Conservation (phyloP, 2,113 vertebrate species). For the Gracilinanus agilis region DNA sequence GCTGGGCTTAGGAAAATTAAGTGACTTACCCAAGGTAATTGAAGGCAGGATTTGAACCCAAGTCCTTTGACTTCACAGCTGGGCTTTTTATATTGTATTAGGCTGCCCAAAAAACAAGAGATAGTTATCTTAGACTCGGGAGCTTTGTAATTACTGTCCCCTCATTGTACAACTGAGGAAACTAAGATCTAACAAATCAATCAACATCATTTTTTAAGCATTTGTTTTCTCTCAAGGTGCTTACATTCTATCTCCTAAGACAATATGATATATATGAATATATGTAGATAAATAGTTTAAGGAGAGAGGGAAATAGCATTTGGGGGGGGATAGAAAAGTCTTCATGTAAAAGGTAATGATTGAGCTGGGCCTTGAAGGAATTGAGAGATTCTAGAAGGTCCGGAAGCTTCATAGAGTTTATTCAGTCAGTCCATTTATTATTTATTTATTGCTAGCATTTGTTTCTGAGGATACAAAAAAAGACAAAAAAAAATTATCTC, state of each 20-base stretch:
- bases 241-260: background rate
- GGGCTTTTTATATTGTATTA: background rate
- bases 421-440: background rate
- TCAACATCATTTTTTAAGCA: background rate
- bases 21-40: background rate
- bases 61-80: background rate
- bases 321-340: background rate
- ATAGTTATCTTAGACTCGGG: background rate
- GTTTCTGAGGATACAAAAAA: background rate
- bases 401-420: background rate
- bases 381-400: background rate
- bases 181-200: background rate
- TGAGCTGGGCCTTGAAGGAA: background rate
- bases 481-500: background rate
- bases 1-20: background rate
- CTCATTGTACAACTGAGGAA: background rate
- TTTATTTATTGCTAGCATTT: too few relatives aligned
- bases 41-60: too few relatives aligned
- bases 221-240: background rate
- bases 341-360: background rate
- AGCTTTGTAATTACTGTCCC: background rate
- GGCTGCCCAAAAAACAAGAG: background rate
- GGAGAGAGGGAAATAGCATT: background rate
- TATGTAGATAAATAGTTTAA: background rate
- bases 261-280: background rate